These are phyloP conservation scores for Sarcophaga subvicina DNA, from an alignment of 2,888 invertebrate species.

Conservation along the genomic window DNA sequence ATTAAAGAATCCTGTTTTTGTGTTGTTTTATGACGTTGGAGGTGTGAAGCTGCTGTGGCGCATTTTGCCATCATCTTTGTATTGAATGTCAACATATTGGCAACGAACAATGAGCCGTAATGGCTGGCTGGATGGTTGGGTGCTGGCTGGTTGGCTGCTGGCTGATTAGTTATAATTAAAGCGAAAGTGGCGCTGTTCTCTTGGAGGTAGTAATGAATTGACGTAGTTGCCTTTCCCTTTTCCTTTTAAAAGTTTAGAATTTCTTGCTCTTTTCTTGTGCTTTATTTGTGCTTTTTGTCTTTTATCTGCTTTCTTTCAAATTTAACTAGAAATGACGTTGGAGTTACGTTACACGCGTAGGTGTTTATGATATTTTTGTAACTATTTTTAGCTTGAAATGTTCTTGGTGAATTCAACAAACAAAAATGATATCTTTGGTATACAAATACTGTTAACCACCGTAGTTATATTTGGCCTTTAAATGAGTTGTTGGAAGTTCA, in stretches of 20 bases:
- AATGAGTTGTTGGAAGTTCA: conserved; percentile 3
- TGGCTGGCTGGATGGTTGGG: conserved; percentile 37
- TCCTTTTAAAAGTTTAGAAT: not conserved
- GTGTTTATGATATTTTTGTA: conserved; percentile 22
- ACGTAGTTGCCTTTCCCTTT: conserved; percentile 31
- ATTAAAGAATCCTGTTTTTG: conserved; percentile 33
- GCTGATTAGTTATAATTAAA: conserved; percentile 10
- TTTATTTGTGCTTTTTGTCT: not conserved
- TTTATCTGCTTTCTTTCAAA: conserved; percentile 2
- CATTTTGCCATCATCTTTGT: conserved; percentile 6
- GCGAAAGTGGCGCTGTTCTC: conserved; percentile 31
- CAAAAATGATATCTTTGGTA: conserved; percentile 63
- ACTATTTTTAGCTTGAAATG: conserved; percentile 30
- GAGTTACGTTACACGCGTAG: conserved; percentile 44
- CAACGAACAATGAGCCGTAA: conserved; percentile 1
- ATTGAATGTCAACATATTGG: conserved; percentile 63
- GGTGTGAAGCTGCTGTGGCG: conserved; percentile 42
- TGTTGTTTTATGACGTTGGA: conserved; percentile 24
- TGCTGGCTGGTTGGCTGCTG: conserved; percentile 23
- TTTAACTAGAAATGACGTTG: conserved; percentile 8
- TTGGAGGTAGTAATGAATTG: conserved; percentile 15
- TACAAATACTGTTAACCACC: conserved; percentile 31
- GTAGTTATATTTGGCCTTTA: not conserved
- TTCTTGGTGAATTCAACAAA: conserved; percentile 9
- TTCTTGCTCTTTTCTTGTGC: not conserved